Percentiles rank a stretch among this genome's conserved stretches.
phyloP scores from a whole-genome alignment of 1,140 invertebrate species.

The Achroia grisella region DNA sequence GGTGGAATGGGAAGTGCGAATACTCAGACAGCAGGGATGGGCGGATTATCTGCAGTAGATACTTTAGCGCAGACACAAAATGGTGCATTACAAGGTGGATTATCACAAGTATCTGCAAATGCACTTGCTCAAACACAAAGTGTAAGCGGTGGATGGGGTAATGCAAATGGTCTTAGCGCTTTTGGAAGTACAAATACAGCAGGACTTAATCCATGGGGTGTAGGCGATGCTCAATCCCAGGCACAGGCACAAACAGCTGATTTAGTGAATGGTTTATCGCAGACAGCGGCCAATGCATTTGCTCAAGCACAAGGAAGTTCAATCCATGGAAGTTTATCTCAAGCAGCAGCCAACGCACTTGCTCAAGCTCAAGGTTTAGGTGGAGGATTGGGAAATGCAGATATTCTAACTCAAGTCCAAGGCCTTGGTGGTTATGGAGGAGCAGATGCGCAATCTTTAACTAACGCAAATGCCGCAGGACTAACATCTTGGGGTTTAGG shows the following conservation, averaged over 20 bases:
- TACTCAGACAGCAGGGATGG: background rate
- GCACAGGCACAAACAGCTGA: conserved; percentile 1
- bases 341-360: conserved; percentile 9
- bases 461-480: background rate
- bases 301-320: background rate
- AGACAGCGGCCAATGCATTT: background rate
- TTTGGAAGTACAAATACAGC: background rate
- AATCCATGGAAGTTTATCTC: background rate
- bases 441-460: conserved; percentile 3
- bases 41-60: background rate
- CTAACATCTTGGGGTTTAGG: background rate
- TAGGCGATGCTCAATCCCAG: conserved; percentile 4
- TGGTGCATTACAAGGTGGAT: conserved; percentile 1
- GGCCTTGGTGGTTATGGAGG: conserved; percentile 1
- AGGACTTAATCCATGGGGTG: background rate
- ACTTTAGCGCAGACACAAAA: conserved; percentile 2
- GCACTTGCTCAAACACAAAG: conserved; percentile 10
- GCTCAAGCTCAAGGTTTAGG: conserved; percentile 12
- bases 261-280: background rate
- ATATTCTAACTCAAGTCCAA: conserved; percentile 8
- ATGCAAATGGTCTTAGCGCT: conserved; percentile 1
- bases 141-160: background rate
- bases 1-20: conserved; percentile 1
- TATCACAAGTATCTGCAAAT: background rate
- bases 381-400: background rate